Percentiles rank a stretch among this genome's conserved stretches.
Evolutionary conservation across 2,113 vertebrate species (phyloP).

Genomic region (Agelaius phoeniceus): DNA sequence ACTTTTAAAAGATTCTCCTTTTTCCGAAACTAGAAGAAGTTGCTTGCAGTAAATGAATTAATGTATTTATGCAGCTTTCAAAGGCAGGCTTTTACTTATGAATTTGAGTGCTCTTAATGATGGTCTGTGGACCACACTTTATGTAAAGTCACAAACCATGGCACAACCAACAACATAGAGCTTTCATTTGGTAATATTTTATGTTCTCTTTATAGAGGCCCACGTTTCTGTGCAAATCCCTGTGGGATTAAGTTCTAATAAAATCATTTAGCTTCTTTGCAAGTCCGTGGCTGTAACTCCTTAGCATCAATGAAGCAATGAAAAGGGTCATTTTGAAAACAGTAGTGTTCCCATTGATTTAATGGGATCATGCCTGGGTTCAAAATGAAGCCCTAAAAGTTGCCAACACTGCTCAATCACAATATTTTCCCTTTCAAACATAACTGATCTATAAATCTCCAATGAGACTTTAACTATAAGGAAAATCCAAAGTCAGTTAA

Average conservation of each 20-base stretch:
- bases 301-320: neutral
- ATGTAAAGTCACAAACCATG: neutral
- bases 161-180: accelerated
- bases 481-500: neutral
- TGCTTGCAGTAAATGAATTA: neutral
- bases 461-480: neutral
- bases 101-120: neutral
- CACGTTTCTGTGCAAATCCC: neutral
- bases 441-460: neutral
- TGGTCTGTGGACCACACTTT: accelerated
- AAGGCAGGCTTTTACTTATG: neutral
- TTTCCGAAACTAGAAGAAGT: neutral
- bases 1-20: neutral
- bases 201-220: neutral
- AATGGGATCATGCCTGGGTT: neutral
- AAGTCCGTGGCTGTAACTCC: neutral
- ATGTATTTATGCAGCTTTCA: neutral
- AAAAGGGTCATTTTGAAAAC: neutral
- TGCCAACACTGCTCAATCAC: neutral
- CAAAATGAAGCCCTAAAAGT: neutral
- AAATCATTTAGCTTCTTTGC: neutral
- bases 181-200: neutral
- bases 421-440: neutral
- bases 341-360: neutral
- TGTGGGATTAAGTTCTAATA: neutral